Evolutionary conservation across 2,797 vertebrate species (phyloP), one percentile per base, ranked within the genome.

Genomic region (Cryptoprocta ferox): DNA sequence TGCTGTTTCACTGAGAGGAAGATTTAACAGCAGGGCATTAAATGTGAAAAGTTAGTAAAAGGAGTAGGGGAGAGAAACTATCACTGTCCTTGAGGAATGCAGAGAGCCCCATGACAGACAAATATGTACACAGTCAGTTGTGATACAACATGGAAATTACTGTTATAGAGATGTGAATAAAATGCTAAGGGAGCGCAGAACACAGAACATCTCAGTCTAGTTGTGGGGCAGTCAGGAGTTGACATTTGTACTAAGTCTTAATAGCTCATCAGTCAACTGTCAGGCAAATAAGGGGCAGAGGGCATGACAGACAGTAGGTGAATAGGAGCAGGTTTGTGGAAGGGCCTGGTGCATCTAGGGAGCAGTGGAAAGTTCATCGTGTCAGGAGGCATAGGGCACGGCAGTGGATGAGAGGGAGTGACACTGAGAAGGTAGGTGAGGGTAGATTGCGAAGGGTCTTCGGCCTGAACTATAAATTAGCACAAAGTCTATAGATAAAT

Each of bases 1-100:
- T 76, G 30, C 70, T 91, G 83, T 94, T 91, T 97, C 65, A 79
- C 78, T 93, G 53, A 94, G 70, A 97, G 87, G 93, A 94, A 97
- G 81, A 92, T 84, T 88, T 92, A 94, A 85, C 4, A 84, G 90
- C 65, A 97, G 70, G n/a, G 19, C 50, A 88, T 94, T 95, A 96
- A 85, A 94, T 89, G 39, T 87, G 70, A 95, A 87, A 71, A 92
- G 85, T 97, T 97, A 95, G 86, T 39, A 53, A 90, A 96, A 50
- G 26, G 78, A 92, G 11, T 59, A 80, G 63, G 84, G 78, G 63
- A 89, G 94, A 68, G 71, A 89, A 88, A 68, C 8, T 71, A 3
- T 85, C 39, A 71, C 79, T 97, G 39, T 68, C 87, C 65, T 78
- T 91, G 48, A 92, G 56, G 68, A 95, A 92, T 78, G 32, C 81